phyloP scores from a whole-genome alignment of 2,888 invertebrate species.

The Pogonocherus hispidulus region DNA sequence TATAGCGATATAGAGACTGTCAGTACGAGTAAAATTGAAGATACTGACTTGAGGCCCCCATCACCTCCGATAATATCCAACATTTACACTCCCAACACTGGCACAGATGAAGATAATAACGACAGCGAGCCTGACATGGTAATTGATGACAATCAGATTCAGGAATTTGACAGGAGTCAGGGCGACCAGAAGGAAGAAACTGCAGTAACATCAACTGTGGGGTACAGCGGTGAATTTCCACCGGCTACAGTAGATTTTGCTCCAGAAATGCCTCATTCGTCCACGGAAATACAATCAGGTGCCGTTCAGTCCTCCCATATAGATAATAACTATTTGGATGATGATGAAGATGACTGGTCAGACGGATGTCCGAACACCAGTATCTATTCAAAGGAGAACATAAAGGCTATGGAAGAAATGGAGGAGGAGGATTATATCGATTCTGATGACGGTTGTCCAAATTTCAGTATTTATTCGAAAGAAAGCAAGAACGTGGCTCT shows the following conservation, averaged over 20 bases:
- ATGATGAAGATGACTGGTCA: slow-evolving; percentile 53
- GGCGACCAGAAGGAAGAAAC: slow-evolving; percentile 55
- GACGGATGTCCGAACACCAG: slow-evolving; percentile 86
- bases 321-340: slow-evolving; percentile 39
- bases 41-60: slow-evolving; percentile 41
- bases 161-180: slow-evolving; percentile 50
- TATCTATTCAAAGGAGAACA: slow-evolving; percentile 85
- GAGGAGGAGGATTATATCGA: slow-evolving; percentile 69
- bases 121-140: slow-evolving; percentile 73
- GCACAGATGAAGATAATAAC: slow-evolving; percentile 68
- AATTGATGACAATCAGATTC: slow-evolving; percentile 69
- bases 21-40: slow-evolving; percentile 62
- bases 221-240: slow-evolving; percentile 38
- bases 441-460: slow-evolving; percentile 82
- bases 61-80: slow-evolving; percentile 43
- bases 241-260: neutral
- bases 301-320: slow-evolving; percentile 59
- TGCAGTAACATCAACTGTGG: slow-evolving; percentile 55
- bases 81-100: slow-evolving; percentile 56
- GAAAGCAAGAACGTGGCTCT: slow-evolving; percentile 83
- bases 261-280: slow-evolving; percentile 15
- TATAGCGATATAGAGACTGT: slow-evolving; percentile 74
- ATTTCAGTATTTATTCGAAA: slow-evolving; percentile 88
- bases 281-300: slow-evolving; percentile 57
- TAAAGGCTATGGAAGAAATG: slow-evolving; percentile 55